Percentiles rank a stretch among this genome's conserved stretches.
phyloP scores from a whole-genome alignment of 1,140 invertebrate species.

The Wasmannia auropunctata region DNA sequence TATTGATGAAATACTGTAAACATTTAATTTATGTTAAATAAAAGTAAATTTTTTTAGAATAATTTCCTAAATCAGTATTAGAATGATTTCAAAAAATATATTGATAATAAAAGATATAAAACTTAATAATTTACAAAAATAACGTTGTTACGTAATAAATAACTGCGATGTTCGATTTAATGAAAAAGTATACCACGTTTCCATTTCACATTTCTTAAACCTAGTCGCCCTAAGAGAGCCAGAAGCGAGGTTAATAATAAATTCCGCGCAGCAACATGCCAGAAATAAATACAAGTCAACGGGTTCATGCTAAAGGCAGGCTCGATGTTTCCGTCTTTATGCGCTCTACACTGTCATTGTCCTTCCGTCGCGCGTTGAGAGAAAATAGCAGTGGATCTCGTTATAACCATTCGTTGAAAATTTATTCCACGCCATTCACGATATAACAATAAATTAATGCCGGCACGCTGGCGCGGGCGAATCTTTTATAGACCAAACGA shows the following conservation, averaged over 20 bases:
- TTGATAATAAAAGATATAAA: background rate
- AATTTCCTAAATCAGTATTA: background rate
- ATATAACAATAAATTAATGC: constrained; percentile 73
- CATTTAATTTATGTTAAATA: background rate
- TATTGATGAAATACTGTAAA: background rate
- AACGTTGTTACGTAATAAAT: background rate
- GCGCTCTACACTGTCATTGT: constrained; percentile 20
- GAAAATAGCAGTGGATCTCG: constrained; percentile 20
- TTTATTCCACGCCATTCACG: constrained; percentile 51
- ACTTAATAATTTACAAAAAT: background rate
- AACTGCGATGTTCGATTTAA: background rate
- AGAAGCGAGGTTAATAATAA: constrained; percentile 69
- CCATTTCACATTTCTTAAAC: background rate
- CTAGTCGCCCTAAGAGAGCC: constrained; percentile 31
- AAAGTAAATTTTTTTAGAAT: background rate
- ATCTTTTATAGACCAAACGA: constrained; percentile 71
- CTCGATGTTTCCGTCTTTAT: constrained; percentile 14
- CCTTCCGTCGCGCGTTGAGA: background rate
- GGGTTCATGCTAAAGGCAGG: background rate
- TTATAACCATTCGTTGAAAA: constrained; percentile 2
- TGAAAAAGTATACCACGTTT: background rate
- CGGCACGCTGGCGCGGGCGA: constrained; percentile 53
- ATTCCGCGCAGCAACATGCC: constrained; percentile 42
- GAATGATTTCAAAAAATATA: background rate
- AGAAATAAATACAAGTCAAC: constrained; percentile 59